Evolutionary conservation across 2,113 vertebrate species (phyloP), one percentile per base, ranked within the genome.

Genomic region (mouse (Mus musculus)): DNA sequence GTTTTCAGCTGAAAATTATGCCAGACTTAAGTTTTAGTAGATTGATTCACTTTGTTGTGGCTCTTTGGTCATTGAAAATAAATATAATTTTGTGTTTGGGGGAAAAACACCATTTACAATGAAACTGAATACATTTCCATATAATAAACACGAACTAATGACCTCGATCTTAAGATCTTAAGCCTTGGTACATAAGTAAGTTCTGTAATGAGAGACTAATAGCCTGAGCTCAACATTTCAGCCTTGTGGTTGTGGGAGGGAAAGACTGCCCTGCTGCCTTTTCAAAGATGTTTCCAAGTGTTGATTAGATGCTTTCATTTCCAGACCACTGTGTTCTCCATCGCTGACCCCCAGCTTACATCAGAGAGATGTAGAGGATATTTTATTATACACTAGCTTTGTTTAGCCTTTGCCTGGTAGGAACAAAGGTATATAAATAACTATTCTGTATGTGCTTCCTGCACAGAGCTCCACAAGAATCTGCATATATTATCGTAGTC

Each of bases 31-130:
- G 95, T 90, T 84, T 94, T 61, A 72, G 61, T 88, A 16, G 17
- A 69, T 93, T 96, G 67, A 56, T 97, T 26, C 19, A 72, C 49
- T 90, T 95, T 90, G 56, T 93, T 96, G 88, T 96, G 39, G 94
- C 92, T 22, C 56, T 96, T 95, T 96, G 26, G 30, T 95, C 91
- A 86, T 52, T 96, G 69, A 69, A 16, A 42, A 73, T 73, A 42
- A 73, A 73, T 22, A n/a, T 72, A 72, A 72, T 72, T 72, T 33
- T 69, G 30, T 33, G 30, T 69, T 16, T 33, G 5, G 22, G 39
- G 39, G 39, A 71, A 91, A 89, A 33, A 5, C 12, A 71, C 1
- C 46, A 28, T 81, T 24, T 73, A 22, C n/a, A 52, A 36, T 89
- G 36, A 95, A 97, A 76, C 72, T 69, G 24, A 88, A 90, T 20